A percentile compares a stretch with the other conserved stretches of the same genome.
These are phyloP conservation scores for Erynnis tages DNA, from an alignment of 2,888 invertebrate genomes.

Conservation along the genomic window DNA sequence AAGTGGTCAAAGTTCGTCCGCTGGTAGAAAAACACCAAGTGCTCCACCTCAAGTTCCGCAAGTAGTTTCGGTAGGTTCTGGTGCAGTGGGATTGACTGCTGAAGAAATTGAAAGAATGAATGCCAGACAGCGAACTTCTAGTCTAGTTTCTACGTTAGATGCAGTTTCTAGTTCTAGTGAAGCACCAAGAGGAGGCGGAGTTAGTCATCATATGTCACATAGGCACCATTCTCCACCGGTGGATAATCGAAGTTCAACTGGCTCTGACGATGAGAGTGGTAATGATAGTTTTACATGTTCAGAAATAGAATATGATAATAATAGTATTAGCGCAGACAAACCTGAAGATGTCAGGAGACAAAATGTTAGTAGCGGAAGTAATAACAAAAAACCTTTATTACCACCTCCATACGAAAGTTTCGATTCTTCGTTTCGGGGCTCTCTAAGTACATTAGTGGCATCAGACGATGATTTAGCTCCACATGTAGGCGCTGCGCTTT, in stretches of 20 bases:
- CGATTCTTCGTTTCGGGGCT: constrained; percentile 96
- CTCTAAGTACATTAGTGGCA: constrained; percentile 95
- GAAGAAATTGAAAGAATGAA: constrained; percentile 96
- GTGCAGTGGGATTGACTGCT: constrained; percentile 92
- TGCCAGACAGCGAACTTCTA: constrained; percentile 92
- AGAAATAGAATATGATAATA: constrained; percentile 97
- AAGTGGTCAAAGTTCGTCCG: constrained; percentile 92
- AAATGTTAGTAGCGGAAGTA: constrained; percentile 78
- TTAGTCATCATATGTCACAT: constrained; percentile 86
- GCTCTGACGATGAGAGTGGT: constrained; percentile 94
- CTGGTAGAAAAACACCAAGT: constrained; percentile 87
- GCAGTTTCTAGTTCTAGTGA: constrained; percentile 96
- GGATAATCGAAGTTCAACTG: constrained; percentile 88
- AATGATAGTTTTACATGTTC: constrained; percentile 99
- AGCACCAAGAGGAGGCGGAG: constrained; percentile 86
- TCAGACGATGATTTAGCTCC: constrained; percentile 94
- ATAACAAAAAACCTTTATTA: constrained; percentile 84
- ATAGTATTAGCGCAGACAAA: constrained; percentile 91
- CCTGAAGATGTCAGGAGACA: constrained; percentile 83
- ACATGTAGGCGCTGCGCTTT: constrained; percentile 89
- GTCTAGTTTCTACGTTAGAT: constrained; percentile 94
- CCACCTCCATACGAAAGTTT: constrained; percentile 94
- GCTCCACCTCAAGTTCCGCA: constrained; percentile 86
- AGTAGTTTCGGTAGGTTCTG: constrained; percentile 84
- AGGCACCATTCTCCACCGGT: constrained; percentile 88